Evolutionary conservation across 2,888 invertebrate genomes (phyloP).

Genomic region (Endotricha flammealis): DNA sequence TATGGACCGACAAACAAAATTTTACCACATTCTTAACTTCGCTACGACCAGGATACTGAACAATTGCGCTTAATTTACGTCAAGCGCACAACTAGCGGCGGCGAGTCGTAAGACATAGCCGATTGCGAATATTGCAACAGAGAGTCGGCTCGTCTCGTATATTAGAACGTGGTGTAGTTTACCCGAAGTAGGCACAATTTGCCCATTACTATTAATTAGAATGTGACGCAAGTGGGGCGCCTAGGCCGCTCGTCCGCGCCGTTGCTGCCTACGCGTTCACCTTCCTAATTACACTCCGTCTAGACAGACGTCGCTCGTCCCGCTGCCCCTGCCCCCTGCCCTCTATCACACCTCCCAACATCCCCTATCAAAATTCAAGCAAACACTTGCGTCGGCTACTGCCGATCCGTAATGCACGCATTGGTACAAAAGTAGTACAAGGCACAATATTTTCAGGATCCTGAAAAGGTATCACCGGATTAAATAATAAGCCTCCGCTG

Average conservation of each 20-base stretch:
- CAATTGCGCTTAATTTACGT: slow-evolving; percentile 32
- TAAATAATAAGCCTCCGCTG: too few relatives aligned
- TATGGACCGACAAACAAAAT: slow-evolving; percentile 24
- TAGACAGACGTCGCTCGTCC: slow-evolving; percentile 61
- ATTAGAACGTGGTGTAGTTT: slow-evolving; percentile 12
- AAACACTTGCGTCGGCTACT: slow-evolving; percentile 19
- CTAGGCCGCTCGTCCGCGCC: slow-evolving; percentile 32
- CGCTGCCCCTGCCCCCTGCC: slow-evolving; percentile 36
- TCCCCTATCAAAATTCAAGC: slow-evolving; percentile 41
- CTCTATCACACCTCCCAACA: slow-evolving; percentile 18
- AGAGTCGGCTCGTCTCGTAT: slow-evolving; percentile 1
- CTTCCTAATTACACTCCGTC: slow-evolving; percentile 72
- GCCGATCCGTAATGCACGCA: too few relatives aligned
- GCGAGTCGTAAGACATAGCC: not conserved
- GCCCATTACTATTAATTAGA: slow-evolving; percentile 48
- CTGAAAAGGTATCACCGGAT: too few relatives aligned
- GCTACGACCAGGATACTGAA: slow-evolving; percentile 26
- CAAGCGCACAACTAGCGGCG: slow-evolving; percentile 16
- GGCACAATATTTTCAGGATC: too few relatives aligned
- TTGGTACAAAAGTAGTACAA: too few relatives aligned
- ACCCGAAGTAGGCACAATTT: slow-evolving; percentile 25
- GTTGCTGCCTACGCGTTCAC: slow-evolving; percentile 62
- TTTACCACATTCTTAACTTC: slow-evolving; percentile 26
- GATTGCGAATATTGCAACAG: not conserved
- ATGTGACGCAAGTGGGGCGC: slow-evolving; percentile 44